A percentile compares a stretch with the other conserved stretches of the same genome.
Evolutionary conservation across 1,140 invertebrate species (phyloP).

Genomic region (Protaetia brevitarsis): DNA sequence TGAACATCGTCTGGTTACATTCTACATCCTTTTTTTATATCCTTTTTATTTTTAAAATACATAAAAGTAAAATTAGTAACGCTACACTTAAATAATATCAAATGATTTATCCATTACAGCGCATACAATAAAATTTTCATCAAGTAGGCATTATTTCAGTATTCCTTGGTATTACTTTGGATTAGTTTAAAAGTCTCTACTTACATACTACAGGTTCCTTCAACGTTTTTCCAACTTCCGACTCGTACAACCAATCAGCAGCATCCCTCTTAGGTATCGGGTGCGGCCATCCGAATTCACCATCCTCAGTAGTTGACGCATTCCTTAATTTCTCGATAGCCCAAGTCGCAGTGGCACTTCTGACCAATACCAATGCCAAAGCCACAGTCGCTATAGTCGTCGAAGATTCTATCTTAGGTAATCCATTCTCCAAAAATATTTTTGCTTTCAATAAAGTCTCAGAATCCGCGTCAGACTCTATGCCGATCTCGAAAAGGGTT

Average conservation of each 20-base stretch:
- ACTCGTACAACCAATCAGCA: constrained; percentile 59
- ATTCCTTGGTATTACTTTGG: too few relatives aligned
- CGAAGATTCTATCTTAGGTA: constrained; percentile 54
- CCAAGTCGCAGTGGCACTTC: constrained; percentile 55
- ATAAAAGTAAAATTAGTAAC: too few relatives aligned
- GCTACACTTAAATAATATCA: too few relatives aligned
- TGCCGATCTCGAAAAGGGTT: constrained; percentile 57
- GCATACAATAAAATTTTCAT: too few relatives aligned
- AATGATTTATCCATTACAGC: too few relatives aligned
- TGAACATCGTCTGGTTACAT: too few relatives aligned
- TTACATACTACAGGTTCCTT: constrained; percentile 47
- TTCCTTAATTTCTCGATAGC: constrained; percentile 56
- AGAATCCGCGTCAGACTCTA: constrained; percentile 54
- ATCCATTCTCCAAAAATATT: constrained; percentile 55
- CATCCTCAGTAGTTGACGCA: constrained; percentile 61
- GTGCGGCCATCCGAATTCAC: constrained; percentile 62
- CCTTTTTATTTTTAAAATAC: too few relatives aligned
- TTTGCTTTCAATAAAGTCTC: constrained; percentile 50
- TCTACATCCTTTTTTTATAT: too few relatives aligned
- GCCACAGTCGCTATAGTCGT: constrained; percentile 56
- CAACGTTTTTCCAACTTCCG: constrained; percentile 49
- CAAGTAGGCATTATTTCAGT: too few relatives aligned
- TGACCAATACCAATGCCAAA: constrained; percentile 55
- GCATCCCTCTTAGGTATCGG: constrained; percentile 52
- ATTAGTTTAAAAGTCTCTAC: too few relatives aligned